These are phyloP conservation scores for Brachionus rotundiformis DNA, from an alignment of 1,140 invertebrate genomes.

Conservation along the genomic window DNA sequence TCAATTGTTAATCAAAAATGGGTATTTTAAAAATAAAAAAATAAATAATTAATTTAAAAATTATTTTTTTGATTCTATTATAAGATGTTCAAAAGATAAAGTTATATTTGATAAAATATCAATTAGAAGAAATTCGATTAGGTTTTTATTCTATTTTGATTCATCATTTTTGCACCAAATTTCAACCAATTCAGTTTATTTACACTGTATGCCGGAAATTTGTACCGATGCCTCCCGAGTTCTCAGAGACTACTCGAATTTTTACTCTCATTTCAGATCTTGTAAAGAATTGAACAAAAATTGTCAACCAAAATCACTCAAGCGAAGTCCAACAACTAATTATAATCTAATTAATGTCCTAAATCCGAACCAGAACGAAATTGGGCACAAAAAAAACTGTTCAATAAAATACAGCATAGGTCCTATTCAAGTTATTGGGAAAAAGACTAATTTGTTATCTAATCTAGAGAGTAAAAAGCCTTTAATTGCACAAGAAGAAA, in stretches of 20 bases:
- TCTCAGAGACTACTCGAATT: not conserved
- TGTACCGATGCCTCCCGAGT: not conserved
- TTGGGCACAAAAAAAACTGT: not conserved
- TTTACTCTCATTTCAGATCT: conserved; percentile 5
- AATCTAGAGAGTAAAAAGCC: no score
- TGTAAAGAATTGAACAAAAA: not conserved
- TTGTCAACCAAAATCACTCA: not conserved
- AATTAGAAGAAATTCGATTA: not conserved
- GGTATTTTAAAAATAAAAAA: not conserved
- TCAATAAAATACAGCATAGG: not conserved
- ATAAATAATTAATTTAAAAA: not conserved
- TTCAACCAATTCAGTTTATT: not conserved
- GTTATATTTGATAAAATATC: not conserved
- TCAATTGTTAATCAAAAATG: conserved; percentile 4
- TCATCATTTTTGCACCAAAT: not conserved
- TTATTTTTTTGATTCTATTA: no score
- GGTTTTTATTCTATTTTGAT: not conserved
- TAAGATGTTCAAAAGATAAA: not conserved
- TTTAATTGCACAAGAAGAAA: no score
- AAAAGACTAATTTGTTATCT: not conserved
- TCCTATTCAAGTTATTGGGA: not conserved
- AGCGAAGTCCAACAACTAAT: not conserved
- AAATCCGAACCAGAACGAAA: not conserved
- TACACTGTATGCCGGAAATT: conserved; percentile 1
- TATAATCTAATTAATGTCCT: conserved; percentile 19